Conservation (phyloP, 2,797 vertebrate genomes). For the Hydrophis major region DNA sequence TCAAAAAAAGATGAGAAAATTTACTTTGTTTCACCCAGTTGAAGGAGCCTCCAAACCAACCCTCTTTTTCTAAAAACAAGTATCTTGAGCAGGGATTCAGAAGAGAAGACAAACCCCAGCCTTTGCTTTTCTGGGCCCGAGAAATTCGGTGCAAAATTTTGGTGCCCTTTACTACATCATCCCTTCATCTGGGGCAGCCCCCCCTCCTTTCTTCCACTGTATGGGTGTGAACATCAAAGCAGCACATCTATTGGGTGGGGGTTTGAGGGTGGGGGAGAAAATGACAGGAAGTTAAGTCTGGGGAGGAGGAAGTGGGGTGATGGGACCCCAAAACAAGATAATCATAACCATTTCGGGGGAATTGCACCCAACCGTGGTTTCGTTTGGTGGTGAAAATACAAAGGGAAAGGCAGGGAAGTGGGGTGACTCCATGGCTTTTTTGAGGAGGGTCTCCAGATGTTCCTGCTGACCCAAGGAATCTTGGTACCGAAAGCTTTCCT, state of each 20-base stretch:
- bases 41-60: neutral
- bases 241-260: too few relatives aligned
- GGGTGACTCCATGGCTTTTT: neutral
- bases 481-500: too few relatives aligned
- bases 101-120: neutral
- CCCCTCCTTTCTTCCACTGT: too few relatives aligned
- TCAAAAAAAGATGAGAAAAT: neutral
- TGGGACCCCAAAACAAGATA: neutral
- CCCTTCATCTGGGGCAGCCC: neutral
- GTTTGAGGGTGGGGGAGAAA: too few relatives aligned
- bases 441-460: neutral
- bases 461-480: neutral
- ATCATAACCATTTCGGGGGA: too few relatives aligned
- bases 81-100: too few relatives aligned
- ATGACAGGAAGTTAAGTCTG: too few relatives aligned
- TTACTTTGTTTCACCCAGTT: neutral
- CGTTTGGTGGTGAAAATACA: neutral
- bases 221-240: neutral
- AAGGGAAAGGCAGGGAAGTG: too few relatives aligned
- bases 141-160: too few relatives aligned
- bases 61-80: neutral
- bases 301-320: neutral
- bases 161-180: too few relatives aligned
- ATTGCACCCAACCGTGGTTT: fast-evolving
- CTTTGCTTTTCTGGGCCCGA: neutral